phyloP scores from a whole-genome alignment of 1,140 invertebrate species.

The Drosophila bocki region DNA sequence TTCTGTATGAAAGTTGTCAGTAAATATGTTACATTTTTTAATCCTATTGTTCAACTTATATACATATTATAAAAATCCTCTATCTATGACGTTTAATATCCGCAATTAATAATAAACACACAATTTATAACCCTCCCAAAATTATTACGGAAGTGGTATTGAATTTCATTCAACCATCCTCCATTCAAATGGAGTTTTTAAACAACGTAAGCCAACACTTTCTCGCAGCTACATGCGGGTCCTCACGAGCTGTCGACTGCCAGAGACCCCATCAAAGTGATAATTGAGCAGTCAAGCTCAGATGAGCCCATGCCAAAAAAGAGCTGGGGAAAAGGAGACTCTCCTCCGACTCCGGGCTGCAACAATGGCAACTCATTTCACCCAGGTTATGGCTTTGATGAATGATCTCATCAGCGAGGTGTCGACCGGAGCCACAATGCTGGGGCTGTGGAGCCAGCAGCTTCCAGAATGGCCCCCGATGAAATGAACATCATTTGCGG shows the following conservation, averaged over 20 bases:
- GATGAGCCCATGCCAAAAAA: slow-evolving; percentile 48
- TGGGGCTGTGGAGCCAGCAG: slow-evolving; percentile 37
- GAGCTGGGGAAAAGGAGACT: slow-evolving; percentile 19
- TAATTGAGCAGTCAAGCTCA: slow-evolving; percentile 78
- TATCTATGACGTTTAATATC: neutral
- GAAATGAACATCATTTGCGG: slow-evolving; percentile 65
- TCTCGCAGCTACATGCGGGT: slow-evolving; percentile 20
- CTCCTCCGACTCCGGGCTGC: slow-evolving; percentile 29
- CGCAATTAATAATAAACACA: neutral
- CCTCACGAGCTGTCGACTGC: slow-evolving; percentile 9
- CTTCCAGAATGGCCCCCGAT: slow-evolving; percentile 37
- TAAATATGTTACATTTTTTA: no score
- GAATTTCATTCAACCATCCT: neutral
- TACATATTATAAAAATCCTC: neutral
- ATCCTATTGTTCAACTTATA: neutral
- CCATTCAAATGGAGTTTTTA: slow-evolving; percentile 1
- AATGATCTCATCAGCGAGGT: slow-evolving; percentile 85
- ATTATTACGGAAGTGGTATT: neutral
- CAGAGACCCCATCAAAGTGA: slow-evolving; percentile 37
- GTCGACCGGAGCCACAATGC: slow-evolving; percentile 71
- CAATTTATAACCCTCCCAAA: no score
- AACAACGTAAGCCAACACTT: slow-evolving; percentile 19
- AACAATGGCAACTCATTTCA: slow-evolving; percentile 84
- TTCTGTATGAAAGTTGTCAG: no score
- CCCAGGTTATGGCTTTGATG: slow-evolving; percentile 74